Percentiles rank a stretch among this genome's conserved stretches.
Conservation (phyloP, 2,797 vertebrate species). For the Coilia nasus region DNA sequence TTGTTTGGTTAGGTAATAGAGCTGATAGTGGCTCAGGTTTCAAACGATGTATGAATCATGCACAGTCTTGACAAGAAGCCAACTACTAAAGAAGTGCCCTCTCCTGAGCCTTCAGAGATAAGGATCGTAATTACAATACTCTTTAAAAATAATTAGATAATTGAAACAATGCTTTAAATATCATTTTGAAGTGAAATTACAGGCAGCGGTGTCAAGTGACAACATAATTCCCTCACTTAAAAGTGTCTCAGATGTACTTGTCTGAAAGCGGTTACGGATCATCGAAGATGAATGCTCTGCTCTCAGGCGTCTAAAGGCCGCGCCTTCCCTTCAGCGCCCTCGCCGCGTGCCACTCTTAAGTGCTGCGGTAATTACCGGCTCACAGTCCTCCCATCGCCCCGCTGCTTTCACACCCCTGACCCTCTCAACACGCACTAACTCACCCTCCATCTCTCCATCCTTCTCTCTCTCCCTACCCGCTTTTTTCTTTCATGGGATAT, state of each 20-base stretch:
- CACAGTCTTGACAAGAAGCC: not conserved
- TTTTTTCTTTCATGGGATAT: not conserved
- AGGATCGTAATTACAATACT: slow-evolving; percentile 15
- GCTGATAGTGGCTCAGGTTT: not conserved
- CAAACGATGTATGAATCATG: not conserved
- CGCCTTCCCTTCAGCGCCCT: slow-evolving; percentile 38
- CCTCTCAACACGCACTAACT: slow-evolving; percentile 13
- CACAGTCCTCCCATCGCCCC: slow-evolving; percentile 37
- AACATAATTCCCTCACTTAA: slow-evolving; percentile 19
- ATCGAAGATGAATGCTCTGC: slow-evolving; percentile 49
- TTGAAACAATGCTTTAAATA: slow-evolving; percentile 21
- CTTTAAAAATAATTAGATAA: slow-evolving; percentile 22
- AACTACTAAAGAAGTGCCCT: not conserved
- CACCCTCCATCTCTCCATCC: not conserved
- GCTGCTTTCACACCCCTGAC: not conserved
- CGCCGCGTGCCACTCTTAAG: not conserved
- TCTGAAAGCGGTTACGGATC: not conserved
- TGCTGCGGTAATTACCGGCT: slow-evolving; percentile 33
- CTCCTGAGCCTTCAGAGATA: not conserved
- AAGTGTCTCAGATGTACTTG: slow-evolving; percentile 7
- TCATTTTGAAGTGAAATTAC: slow-evolving; percentile 17
- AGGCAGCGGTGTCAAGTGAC: not conserved
- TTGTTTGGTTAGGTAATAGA: no score
- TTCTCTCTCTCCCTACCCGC: slow-evolving; percentile 24
- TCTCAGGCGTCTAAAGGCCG: slow-evolving; percentile 45